A percentile compares a stretch with the other conserved stretches of the same genome.
phyloP scores from a whole-genome alignment of 2,888 invertebrate genomes.

The Philaethria dido region DNA sequence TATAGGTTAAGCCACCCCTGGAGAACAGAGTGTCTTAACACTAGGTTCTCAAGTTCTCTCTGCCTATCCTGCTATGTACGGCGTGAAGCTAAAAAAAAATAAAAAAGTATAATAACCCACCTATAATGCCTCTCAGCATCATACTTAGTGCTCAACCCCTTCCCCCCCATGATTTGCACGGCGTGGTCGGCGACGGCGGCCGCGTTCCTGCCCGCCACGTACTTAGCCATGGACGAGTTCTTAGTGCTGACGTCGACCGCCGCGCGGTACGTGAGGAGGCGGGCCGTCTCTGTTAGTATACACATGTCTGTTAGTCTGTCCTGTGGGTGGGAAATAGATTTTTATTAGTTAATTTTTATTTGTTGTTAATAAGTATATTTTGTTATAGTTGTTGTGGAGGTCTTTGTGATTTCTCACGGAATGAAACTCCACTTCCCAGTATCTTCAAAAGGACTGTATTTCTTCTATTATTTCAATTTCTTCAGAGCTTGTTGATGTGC shows the following conservation, averaged over 20 bases:
- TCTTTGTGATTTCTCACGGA: too few species aligned
- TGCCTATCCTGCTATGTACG: too few species aligned
- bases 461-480: too few species aligned
- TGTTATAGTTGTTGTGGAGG: too few species aligned
- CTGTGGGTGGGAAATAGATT: constrained; percentile 59
- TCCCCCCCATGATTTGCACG: constrained; percentile 90
- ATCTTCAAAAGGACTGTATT: too few species aligned
- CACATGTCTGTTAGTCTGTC: constrained; percentile 89
- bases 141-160: constrained; percentile 87
- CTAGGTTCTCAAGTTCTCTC: too few species aligned
- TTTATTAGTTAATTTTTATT: too few species aligned
- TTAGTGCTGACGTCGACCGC: constrained; percentile 85
- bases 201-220: constrained; percentile 88
- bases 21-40: too few species aligned
- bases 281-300: constrained; percentile 85
- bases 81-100: not conserved
- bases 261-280: constrained; percentile 88
- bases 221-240: constrained; percentile 90
- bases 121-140: constrained; percentile 89
- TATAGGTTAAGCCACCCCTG: too few species aligned
- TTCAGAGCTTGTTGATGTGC: too few species aligned
- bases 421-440: too few species aligned
- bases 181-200: constrained; percentile 87
- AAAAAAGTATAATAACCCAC: constrained; percentile 51
- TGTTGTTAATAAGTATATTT: too few species aligned